A percentile compares a stretch with the other conserved stretches of the same genome.
These are phyloP conservation scores for Lophius americanus DNA, from an alignment of 2,797 vertebrate genomes.

Conservation along the genomic window DNA sequence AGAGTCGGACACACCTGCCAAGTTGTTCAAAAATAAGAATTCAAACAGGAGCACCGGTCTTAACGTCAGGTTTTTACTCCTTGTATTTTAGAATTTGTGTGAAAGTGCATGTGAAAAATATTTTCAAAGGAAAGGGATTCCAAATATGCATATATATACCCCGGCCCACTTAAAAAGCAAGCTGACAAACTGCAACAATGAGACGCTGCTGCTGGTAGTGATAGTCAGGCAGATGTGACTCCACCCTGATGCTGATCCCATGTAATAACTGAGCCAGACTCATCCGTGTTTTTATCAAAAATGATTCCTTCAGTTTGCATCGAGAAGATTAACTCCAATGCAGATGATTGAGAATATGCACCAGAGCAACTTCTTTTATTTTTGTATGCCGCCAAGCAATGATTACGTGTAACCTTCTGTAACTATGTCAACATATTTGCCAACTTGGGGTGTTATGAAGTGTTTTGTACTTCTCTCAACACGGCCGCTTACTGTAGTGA, in stretches of 20 bases:
- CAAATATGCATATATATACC: conserved; percentile 66
- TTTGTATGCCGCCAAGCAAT: conserved; percentile 82
- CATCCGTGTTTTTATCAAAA: conserved; percentile 44
- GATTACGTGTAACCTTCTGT: conserved; percentile 71
- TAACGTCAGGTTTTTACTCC: conserved; percentile 20
- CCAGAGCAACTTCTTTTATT: conserved; percentile 83
- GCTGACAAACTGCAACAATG: conserved; percentile 39
- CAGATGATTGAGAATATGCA: conserved; percentile 77
- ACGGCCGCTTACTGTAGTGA: conserved; percentile 44
- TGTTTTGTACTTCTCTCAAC: conserved; percentile 73
- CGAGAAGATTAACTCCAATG: conserved; percentile 62
- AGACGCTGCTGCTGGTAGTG: conserved; percentile 67
- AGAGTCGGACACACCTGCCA: conserved; percentile 16
- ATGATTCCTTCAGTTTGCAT: conserved; percentile 64
- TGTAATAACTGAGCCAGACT: conserved; percentile 68
- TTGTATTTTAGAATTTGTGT: conserved; percentile 11
- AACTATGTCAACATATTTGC: conserved; percentile 73
- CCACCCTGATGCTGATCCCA: conserved; percentile 52
- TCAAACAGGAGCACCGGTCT: conserved; percentile 1
- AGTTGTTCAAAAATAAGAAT: conserved; percentile 15
- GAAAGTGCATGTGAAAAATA: conserved; percentile 8
- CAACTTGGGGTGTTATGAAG: conserved; percentile 69
- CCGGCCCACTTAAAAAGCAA: conserved; percentile 45
- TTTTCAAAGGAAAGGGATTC: conserved; percentile 26
- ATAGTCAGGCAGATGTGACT: conserved; percentile 44